Conservation (phyloP, 2,113 vertebrate genomes). For the human region DNA sequence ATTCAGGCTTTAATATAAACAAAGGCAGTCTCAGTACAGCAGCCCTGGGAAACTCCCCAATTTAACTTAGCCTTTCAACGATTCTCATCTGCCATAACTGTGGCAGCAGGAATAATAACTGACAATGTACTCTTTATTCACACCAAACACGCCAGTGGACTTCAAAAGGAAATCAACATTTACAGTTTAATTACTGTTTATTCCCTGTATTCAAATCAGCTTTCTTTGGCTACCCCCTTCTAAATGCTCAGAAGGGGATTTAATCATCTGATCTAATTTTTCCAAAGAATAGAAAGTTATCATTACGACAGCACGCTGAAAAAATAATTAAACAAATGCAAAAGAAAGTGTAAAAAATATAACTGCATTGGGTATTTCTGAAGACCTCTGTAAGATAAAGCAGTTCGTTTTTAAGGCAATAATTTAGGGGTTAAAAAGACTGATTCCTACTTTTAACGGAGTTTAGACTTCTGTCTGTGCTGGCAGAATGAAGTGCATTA, state of each 20-base stretch:
- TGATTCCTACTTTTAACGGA: neutral
- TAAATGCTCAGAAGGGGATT: conserved; percentile 39
- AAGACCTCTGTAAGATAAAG: conserved; percentile 10
- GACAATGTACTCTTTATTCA: conserved; percentile 58
- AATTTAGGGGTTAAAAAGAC: neutral
- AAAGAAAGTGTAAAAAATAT: neutral
- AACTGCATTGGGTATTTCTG: neutral
- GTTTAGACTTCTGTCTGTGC: neutral
- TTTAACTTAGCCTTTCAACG: neutral
- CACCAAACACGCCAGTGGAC: conserved; percentile 42
- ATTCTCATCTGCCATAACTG: conserved; percentile 35
- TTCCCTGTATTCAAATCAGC: conserved; percentile 58
- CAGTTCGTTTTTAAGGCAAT: neutral
- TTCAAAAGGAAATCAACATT: conserved; percentile 75
- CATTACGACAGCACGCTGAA: conserved; percentile 37
- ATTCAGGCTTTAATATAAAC: conserved; percentile 68
- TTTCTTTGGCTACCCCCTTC: conserved; percentile 48
- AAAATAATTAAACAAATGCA: conserved; percentile 50
- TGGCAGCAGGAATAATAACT: conserved; percentile 20
- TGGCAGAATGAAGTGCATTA: neutral
- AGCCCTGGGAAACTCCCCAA: conserved; percentile 68
- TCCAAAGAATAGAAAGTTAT: conserved; percentile 69
- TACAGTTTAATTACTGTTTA: conserved; percentile 67
- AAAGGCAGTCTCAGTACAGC: conserved; percentile 61
- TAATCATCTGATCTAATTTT: conserved; percentile 66